Percentiles rank a stretch among this genome's conserved stretches.
These are phyloP conservation scores for Acanthornis magna DNA, from an alignment of 2,797 vertebrate species.

Conservation along the genomic window DNA sequence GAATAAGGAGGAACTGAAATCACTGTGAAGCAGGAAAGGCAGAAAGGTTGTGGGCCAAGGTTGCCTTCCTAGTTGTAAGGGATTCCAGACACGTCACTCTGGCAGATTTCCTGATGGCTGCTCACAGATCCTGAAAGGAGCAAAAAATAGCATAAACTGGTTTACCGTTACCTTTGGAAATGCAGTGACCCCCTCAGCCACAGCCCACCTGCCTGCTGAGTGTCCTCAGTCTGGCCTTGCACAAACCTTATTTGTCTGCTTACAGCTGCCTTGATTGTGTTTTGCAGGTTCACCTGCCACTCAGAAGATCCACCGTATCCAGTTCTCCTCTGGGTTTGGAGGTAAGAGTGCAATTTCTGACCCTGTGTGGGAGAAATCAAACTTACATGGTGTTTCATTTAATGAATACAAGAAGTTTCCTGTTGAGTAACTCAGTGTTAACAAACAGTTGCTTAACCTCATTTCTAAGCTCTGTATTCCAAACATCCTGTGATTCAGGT, in stretches of 20 bases:
- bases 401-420: background rate
- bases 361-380: background rate
- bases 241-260: background rate
- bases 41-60: background rate
- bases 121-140: background rate
- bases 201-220: background rate
- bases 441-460: background rate
- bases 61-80: background rate
- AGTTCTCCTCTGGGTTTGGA: background rate
- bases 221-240: background rate
- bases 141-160: background rate
- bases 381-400: accelerated
- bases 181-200: background rate
- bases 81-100: background rate
- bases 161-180: background rate
- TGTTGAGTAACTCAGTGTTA: background rate
- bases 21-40: background rate
- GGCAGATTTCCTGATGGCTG: background rate
- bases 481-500: background rate
- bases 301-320: background rate
- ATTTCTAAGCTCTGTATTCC: background rate
- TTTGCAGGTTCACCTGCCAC: background rate
- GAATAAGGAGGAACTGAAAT: background rate
- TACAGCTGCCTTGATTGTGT: background rate
- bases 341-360: background rate